Base-by-base conservation (phyloP, 2,113 vertebrate species). In the Eulemur rufifrons region DNA sequence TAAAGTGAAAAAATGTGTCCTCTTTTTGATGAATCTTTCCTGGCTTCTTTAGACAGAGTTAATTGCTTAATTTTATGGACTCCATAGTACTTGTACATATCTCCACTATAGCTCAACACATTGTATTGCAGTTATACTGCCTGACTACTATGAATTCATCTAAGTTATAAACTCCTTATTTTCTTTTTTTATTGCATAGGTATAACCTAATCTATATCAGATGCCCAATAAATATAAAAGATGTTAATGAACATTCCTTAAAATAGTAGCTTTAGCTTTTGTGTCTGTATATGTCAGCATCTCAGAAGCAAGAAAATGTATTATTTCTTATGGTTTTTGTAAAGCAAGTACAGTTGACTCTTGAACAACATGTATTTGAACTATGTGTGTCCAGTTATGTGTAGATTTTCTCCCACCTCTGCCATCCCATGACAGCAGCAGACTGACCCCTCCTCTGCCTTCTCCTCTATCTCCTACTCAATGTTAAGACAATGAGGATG, bases 51-150 rank as follows among this genome's bases (percentile, higher is more conserved):
- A 80, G 5, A 76, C 7, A 61, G 15, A 68, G 0, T 82, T 59
- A 61, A 32, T 80, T 89, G 0, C 10, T 82, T 50, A 63, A 25
- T 56, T 54, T 91, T 68, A 15, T 23, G 15, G 2, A 74, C 4
- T 76, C 50, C 10, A n/a, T n/a, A 32, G 9, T 78, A 42, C 77
- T 54, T 78, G 8, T 14, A 17, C 12, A 14, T 68, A 23, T 74
- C n/a, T 52, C 8, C 0, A 8, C 17, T 45, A 45, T 8, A 69
- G 2, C 15, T 80, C 8, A 82, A 15, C 0, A 27, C 3, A 18
- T 8, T 47, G 13, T n/a, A 20, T 15, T 47, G 2, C 6, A 52
- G 8, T 89, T 81, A 69, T 9, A 37, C 4, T 77, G 0, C 12
- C 9, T 63, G 4, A 64, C 1, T 52, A 17, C 8, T 42, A 17